phyloP scores from a whole-genome alignment of 2,113 vertebrate genomes.

The Brachyhypopomus occidentalis region DNA sequence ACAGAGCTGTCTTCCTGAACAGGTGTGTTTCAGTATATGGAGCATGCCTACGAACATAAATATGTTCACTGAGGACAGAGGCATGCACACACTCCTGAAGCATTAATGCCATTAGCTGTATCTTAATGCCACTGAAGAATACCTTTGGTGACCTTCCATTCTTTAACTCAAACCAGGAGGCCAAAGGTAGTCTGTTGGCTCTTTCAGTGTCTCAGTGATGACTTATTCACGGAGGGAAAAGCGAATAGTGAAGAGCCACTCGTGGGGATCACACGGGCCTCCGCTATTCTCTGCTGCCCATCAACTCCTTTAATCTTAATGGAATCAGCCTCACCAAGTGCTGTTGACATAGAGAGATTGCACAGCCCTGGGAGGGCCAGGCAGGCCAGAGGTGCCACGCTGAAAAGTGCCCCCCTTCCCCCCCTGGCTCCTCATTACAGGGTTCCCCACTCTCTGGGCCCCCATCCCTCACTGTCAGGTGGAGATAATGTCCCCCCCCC shows the following conservation, averaged over 20 bases:
- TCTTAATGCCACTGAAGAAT: too few relatives aligned
- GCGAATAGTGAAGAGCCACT: slow-evolving; percentile 79
- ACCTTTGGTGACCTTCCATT: too few relatives aligned
- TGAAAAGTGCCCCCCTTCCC: slow-evolving; percentile 69
- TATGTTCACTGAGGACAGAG: too few relatives aligned
- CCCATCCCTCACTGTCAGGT: slow-evolving; percentile 88
- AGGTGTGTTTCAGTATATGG: too few relatives aligned
- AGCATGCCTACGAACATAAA: too few relatives aligned
- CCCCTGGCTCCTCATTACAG: slow-evolving; percentile 84
- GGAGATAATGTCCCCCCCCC: slow-evolving; percentile 61
- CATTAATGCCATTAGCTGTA: too few relatives aligned
- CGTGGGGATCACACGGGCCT: slow-evolving; percentile 86
- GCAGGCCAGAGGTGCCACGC: slow-evolving; percentile 78
- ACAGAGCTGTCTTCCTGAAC: too few relatives aligned
- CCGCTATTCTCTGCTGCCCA: slow-evolving; percentile 78
- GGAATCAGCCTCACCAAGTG: slow-evolving; percentile 95
- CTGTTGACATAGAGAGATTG: slow-evolving; percentile 99
- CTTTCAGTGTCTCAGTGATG: slow-evolving; percentile 57
- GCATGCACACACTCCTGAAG: too few relatives aligned
- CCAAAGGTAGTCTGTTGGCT: slow-evolving; percentile 19
- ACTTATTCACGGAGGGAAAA: slow-evolving; percentile 56
- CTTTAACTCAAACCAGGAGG: background rate
- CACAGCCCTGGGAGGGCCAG: slow-evolving; percentile 90
- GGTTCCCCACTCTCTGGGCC: slow-evolving; percentile 79
- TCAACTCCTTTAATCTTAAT: slow-evolving; percentile 96